Percentiles rank a stretch among this genome's conserved stretches.
Evolutionary conservation across 2,888 invertebrate species (phyloP).

Genomic region (Eupithecia dodoneata): DNA sequence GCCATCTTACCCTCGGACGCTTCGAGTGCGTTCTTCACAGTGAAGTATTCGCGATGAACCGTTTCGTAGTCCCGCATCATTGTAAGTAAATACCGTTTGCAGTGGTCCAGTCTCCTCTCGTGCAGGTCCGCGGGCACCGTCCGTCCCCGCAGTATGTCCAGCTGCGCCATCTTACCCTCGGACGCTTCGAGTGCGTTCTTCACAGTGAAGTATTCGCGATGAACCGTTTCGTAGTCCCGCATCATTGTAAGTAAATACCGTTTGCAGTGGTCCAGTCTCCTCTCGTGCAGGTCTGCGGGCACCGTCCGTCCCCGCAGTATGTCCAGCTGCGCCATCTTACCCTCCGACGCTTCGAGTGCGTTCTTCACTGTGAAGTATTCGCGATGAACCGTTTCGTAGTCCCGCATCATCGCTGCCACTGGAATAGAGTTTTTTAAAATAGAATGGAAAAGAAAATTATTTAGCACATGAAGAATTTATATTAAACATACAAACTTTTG

Average conservation of each 20-base stretch:
- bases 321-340: constrained; percentile 83
- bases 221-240: constrained; percentile 86
- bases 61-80: constrained; percentile 87
- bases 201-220: constrained; percentile 85
- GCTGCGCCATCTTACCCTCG: constrained; percentile 83
- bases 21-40: constrained; percentile 83
- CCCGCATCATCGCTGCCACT: constrained; percentile 86
- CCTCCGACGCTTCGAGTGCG: constrained; percentile 84
- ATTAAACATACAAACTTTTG: too few relatives aligned
- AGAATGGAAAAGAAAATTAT: too few relatives aligned
- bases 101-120: constrained; percentile 88
- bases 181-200: constrained; percentile 84
- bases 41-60: constrained; percentile 85
- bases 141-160: constrained; percentile 80
- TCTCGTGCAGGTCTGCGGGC: constrained; percentile 86
- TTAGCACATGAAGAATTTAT: too few relatives aligned
- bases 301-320: constrained; percentile 83
- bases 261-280: constrained; percentile 89
- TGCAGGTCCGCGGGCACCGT: constrained; percentile 87
- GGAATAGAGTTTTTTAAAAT: constrained; percentile 11
- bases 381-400: constrained; percentile 86
- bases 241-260: constrained; percentile 66
- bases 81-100: constrained; percentile 71
- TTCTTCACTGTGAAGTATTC: constrained; percentile 84
- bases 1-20: constrained; percentile 85